phyloP scores from a whole-genome alignment of 2,888 invertebrate genomes.

The Noctuana brunneofusca region DNA sequence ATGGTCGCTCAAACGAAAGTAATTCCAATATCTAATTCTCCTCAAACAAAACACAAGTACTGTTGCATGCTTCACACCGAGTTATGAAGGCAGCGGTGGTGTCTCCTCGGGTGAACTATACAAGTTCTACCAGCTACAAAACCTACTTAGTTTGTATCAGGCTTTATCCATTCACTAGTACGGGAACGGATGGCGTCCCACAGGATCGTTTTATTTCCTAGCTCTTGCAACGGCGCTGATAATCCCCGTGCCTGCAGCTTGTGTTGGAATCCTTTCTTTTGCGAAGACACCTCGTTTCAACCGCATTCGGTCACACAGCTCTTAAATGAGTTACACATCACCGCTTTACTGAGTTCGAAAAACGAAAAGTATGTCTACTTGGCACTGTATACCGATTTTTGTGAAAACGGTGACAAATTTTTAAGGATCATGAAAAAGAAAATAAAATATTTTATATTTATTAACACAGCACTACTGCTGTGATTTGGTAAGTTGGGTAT shows the following conservation, averaged over 20 bases:
- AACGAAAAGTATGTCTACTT: not conserved
- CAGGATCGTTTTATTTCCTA: conserved; percentile 55
- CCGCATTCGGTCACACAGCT: conserved; percentile 13
- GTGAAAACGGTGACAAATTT: not conserved
- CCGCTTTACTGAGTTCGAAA: not conserved
- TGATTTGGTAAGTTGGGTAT: no score
- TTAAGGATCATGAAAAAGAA: no score
- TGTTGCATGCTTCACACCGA: no score
- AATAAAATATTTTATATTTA: no score
- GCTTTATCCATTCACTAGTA: conserved; percentile 51
- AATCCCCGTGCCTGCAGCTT: conserved; percentile 60
- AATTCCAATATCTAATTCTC: no score
- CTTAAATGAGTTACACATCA: conserved; percentile 1
- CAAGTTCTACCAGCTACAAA: not conserved
- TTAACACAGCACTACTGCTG: no score
- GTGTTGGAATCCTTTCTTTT: conserved; percentile 3
- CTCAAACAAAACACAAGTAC: no score
- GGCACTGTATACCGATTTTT: not conserved
- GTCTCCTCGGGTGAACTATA: no score
- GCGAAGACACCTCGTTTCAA: conserved; percentile 10
- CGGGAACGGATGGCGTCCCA: conserved; percentile 44
- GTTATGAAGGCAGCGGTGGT: no score
- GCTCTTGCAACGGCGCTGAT: conserved; percentile 56
- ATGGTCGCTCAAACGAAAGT: no score
- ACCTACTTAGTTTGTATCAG: not conserved